Percentiles rank a stretch among this genome's conserved stretches.
Evolutionary conservation across 2,888 invertebrate genomes (phyloP).

Genomic region (Chesias legatella): DNA sequence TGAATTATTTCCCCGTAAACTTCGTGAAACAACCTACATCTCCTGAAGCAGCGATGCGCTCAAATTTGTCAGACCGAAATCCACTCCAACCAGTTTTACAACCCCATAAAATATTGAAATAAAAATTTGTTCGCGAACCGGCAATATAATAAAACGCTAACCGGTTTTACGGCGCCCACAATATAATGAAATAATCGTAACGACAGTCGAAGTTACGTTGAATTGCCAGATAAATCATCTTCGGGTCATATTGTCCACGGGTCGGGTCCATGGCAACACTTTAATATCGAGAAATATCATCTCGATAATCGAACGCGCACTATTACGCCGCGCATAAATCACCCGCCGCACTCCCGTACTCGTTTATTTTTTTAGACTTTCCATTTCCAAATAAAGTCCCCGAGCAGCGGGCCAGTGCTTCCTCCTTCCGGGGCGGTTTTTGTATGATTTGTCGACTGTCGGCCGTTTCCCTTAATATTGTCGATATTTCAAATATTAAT

Average conservation of each 20-base stretch:
- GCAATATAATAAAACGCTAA: slow-evolving; percentile 78
- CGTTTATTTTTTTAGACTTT: slow-evolving; percentile 80
- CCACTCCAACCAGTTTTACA: slow-evolving; percentile 62
- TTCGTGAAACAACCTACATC: slow-evolving; percentile 32
- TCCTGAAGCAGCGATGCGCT: slow-evolving; percentile 42
- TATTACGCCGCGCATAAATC: slow-evolving; percentile 72
- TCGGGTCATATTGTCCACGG: slow-evolving; percentile 79
- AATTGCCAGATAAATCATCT: slow-evolving; percentile 78
- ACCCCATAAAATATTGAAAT: slow-evolving; percentile 77
- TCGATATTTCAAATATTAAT: slow-evolving; percentile 81
- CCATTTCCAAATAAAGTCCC: slow-evolving; percentile 80
- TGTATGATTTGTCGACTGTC: slow-evolving; percentile 78
- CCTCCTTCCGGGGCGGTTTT: slow-evolving; percentile 79
- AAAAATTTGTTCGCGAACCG: slow-evolving; percentile 65
- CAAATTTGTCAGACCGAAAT: slow-evolving; percentile 49
- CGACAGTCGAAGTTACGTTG: slow-evolving; percentile 72
- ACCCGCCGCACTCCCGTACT: slow-evolving; percentile 44
- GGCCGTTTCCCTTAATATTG: slow-evolving; percentile 78
- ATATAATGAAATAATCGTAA: slow-evolving; percentile 81
- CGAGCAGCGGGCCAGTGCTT: slow-evolving; percentile 74
- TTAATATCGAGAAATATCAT: slow-evolving; percentile 81
- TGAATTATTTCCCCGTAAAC: slow-evolving; percentile 17
- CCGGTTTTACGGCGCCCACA: slow-evolving; percentile 78
- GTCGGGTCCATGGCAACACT: slow-evolving; percentile 77
- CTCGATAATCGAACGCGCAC: slow-evolving; percentile 75